These are phyloP conservation scores for Drosophila subquinaria DNA, from an alignment of 2,888 invertebrate genomes.

Conservation along the genomic window DNA sequence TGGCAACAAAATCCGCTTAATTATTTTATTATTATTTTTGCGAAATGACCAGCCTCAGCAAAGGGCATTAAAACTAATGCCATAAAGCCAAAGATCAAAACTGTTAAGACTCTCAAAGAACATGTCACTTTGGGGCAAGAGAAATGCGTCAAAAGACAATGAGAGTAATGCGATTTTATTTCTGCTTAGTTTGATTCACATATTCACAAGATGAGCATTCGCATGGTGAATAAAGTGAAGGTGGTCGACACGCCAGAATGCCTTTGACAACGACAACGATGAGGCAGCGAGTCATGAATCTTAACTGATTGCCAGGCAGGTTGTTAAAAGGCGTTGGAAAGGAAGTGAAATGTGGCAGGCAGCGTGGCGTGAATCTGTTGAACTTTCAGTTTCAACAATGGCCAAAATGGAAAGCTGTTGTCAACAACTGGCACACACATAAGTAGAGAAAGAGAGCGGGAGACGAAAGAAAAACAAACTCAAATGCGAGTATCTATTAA, in stretches of 20 bases:
- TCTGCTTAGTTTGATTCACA: slow-evolving; percentile 18
- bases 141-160: slow-evolving; percentile 57
- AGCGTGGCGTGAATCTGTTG: slow-evolving; percentile 51
- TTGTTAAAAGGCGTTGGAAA: slow-evolving; percentile 54
- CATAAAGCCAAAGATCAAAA: slow-evolving; percentile 27
- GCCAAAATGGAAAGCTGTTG: slow-evolving; percentile 69
- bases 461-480: slow-evolving; percentile 20
- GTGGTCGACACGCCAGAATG: slow-evolving; percentile 69
- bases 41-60: slow-evolving; percentile 33
- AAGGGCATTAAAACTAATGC: slow-evolving; percentile 63
- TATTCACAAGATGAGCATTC: slow-evolving; percentile 13
- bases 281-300: slow-evolving; percentile 52
- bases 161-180: slow-evolving; percentile 39
- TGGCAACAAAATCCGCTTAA: slow-evolving; percentile 31
- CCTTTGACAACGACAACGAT: slow-evolving; percentile 22
- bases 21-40: slow-evolving; percentile 32
- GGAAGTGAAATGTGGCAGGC: slow-evolving; percentile 69
- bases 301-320: slow-evolving; percentile 41
- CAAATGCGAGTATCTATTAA: slow-evolving; percentile 19
- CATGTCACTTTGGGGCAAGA: slow-evolving; percentile 28
- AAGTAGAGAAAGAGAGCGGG: background rate
- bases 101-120: slow-evolving; percentile 37
- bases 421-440: slow-evolving; percentile 52
- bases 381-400: slow-evolving; percentile 74
- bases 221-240: slow-evolving; percentile 43